Base-by-base conservation (phyloP, 2,113 vertebrate genomes). In the Pithys albifrons region DNA sequence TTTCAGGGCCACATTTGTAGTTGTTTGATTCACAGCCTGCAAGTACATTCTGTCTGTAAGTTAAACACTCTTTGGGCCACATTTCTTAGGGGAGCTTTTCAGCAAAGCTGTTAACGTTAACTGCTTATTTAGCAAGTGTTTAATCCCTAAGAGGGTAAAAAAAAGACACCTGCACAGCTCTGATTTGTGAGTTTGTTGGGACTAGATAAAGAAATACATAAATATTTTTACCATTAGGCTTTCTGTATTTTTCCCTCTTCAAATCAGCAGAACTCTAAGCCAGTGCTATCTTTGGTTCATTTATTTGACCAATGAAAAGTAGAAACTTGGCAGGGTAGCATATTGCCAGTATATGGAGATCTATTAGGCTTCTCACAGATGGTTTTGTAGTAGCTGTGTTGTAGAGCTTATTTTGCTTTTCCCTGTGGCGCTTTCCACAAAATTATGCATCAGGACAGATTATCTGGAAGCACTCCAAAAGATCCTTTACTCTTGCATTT, bases 401-500 rank as follows among this genome's bases (percentile, higher is more conserved):
- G 13, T 35, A 80, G 67, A 92, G 73, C 41, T 81, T 67, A 57
- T 89, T 96, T 95, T 65, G 18, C 19, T 75, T 93, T 95, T 92
- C 86, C 41, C 48, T 86, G 46, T 93, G 58, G 48, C 74, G 52
- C 39, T 95, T 86, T 62, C 48, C 13, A 57, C 48, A 67, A 48
- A 92, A 59, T 75, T 39, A 55, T 80, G 33, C 35, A 61, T 59
- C 13, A 35, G 14, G 52, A 91, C 76, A 92, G 48, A 78, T 81
- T 89, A 87, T 67, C 19, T 88, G 83, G 83, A 93, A 91, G 17
- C 29, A 87, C 23, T 81, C 35, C 73, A 77, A 8, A 88, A 80
- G 24, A 31, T 29, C 8, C 31, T 95, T 95, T 80, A 51, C 10
- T 84, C 52, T 74, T 91, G 86, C 29, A 52, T 91, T 76, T 86